A percentile compares a stretch with the other conserved stretches of the same genome.
These are phyloP conservation scores for Lanius collurio DNA, from an alignment of 2,113 vertebrate genomes.

Conservation along the genomic window DNA sequence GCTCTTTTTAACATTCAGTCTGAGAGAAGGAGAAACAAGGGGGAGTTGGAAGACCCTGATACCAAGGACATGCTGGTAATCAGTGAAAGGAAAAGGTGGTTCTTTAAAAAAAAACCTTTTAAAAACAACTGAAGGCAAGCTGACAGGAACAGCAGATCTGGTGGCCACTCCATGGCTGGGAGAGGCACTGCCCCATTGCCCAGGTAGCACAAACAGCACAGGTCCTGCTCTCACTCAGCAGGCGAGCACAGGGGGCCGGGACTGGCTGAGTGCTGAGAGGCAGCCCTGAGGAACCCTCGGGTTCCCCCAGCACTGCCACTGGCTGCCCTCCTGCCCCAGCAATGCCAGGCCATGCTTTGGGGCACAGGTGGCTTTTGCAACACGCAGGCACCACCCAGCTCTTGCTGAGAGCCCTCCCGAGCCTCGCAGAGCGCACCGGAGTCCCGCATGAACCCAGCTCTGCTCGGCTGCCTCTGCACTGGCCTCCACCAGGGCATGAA, in stretches of 20 bases:
- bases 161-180: neutral
- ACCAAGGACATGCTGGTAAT: neutral
- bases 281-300: neutral
- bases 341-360: neutral
- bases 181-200: neutral
- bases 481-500: neutral
- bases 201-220: neutral
- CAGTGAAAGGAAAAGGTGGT: neutral
- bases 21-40: neutral
- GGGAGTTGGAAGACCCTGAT: neutral
- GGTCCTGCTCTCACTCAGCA: neutral
- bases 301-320: neutral
- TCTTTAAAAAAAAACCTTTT: neutral
- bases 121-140: neutral
- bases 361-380: neutral
- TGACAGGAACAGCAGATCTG: neutral
- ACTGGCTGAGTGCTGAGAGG: neutral
- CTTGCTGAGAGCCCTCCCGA: neutral
- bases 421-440: neutral
- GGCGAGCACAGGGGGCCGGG: conserved; percentile 58
- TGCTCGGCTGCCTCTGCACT: neutral
- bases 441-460: neutral
- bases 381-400: neutral
- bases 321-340: neutral
- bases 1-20: neutral